A percentile compares a stretch with the other conserved stretches of the same genome.
Conservation (phyloP, 37 sponge, comb jelly and placozoan species). For the Diacarnus erythraeanus region DNA sequence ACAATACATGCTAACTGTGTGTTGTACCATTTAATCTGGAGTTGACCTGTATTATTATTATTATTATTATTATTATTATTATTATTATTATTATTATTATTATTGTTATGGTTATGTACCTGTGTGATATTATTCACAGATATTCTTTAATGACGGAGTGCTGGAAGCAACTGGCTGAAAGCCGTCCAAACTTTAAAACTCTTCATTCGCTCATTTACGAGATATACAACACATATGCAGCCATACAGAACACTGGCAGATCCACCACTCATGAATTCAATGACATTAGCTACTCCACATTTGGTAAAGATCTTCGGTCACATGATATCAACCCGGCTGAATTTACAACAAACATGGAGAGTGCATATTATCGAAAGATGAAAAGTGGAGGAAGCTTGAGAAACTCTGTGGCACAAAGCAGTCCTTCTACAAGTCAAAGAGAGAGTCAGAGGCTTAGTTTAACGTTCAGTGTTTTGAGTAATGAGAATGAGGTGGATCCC, state of each 20-base stretch:
- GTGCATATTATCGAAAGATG: neutral
- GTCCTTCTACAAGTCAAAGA: neutral
- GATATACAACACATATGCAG: neutral
- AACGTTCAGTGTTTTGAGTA: conserved; percentile 31
- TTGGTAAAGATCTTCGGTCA: conserved; percentile 7
- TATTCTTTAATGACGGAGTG: conserved; percentile 41
- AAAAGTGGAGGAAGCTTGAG: neutral
- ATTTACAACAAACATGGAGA: neutral
- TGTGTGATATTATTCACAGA: conserved; percentile 4
- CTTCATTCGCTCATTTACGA: neutral
- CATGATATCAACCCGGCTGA: neutral
- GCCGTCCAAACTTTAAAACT: conserved; percentile 44
- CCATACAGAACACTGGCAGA: neutral
- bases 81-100: no score
- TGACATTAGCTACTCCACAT: conserved; percentile 18
- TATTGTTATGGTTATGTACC: neutral
- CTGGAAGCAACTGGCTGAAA: conserved; percentile 36
- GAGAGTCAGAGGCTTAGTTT: neutral
- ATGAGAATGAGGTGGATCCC: neutral
- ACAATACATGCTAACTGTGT: neutral
- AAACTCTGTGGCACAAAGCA: neutral
- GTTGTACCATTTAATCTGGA: neutral
- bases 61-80: no score
- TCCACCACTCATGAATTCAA: neutral
- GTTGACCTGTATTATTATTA: no score